These are phyloP conservation scores for Campylomormyrus tamandua DNA, from an alignment of 2,113 vertebrate species.

Conservation along the genomic window DNA sequence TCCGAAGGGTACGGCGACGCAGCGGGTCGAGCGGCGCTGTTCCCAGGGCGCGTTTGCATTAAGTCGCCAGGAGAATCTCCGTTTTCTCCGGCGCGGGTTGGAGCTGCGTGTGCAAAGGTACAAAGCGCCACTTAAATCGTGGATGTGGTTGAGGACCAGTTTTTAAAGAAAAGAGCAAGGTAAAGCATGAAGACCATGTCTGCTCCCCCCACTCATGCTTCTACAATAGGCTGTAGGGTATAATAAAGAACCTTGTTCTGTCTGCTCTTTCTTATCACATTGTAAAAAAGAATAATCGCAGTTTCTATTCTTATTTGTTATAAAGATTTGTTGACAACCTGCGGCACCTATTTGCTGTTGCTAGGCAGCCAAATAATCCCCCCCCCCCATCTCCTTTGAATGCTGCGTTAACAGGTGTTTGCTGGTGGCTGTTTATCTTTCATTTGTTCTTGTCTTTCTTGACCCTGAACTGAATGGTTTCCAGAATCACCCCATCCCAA, in stretches of 20 bases:
- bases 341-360: constrained; percentile 64
- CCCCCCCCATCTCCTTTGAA: constrained; percentile 63
- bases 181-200: background rate
- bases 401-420: constrained; percentile 72
- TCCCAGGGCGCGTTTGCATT: background rate
- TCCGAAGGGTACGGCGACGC: background rate
- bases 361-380: constrained; percentile 68
- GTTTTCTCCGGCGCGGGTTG: background rate
- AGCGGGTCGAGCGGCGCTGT: background rate
- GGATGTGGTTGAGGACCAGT: constrained; percentile 6
- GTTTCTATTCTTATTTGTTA: constrained; percentile 67
- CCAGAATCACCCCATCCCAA: constrained; percentile 49
- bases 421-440: constrained; percentile 73
- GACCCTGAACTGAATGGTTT: constrained; percentile 63
- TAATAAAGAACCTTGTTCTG: constrained; percentile 43
- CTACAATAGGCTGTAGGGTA: constrained; percentile 8
- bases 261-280: constrained; percentile 61
- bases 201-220: background rate
- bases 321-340: constrained; percentile 74
- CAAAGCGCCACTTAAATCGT: background rate
- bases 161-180: background rate
- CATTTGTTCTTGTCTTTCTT: constrained; percentile 67
- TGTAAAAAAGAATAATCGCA: constrained; percentile 63
- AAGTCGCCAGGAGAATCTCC: background rate
- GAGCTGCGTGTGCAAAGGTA: background rate